Base-by-base conservation (phyloP, 2,888 invertebrate species). In the Sinelater perroti region DNA sequence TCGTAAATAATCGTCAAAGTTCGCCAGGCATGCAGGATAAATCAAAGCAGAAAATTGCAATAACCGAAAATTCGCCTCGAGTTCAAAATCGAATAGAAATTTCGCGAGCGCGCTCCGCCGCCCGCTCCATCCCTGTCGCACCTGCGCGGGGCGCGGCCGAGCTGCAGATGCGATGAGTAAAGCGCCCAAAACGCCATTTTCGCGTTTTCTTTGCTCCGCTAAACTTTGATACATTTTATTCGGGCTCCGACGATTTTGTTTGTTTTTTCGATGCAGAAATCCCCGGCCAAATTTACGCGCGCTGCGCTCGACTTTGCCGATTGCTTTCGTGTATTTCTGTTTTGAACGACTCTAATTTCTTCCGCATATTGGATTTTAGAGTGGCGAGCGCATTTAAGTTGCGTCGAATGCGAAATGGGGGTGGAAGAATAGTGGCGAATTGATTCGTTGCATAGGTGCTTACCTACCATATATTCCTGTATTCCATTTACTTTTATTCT, bases 161-260 rank as follows among this genome's bases (percentile, higher is more conserved):
- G 30, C 6, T 21, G 30, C 50, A 50, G 28, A 50, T 30, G 36
- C 44, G 36, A n/a, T 44, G 26, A 8, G 36, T 26, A 30, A 53
- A 38, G 46, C 40, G 38, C 24, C 49, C 51, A 60, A 45, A 53
- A 55, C 51, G 52, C 60, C 51, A 58, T 63, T 63, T 63, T 63
- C 63, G 40, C 62, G 60, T 62, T 60, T 62, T 56, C 54, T 53
- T 58, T 57, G 58, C 58, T 58, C 61, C 63, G 53, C 56, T 54
- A 56, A 60, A 63, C 63, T 61, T 58, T 60, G 63, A 63, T 61
- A 63, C 60, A 61, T 63, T 63, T 61, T 58, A 63, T 60, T 60
- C 35, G 57, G 56, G 50, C 20, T 26, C 46, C 52, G 46, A 46
- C 46, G 54, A 38, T 46, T 36, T 44, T 57, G 57, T 57, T 57